Evolutionary conservation across 2,888 invertebrate genomes (phyloP).

Genomic region (Lasius platythorax): DNA sequence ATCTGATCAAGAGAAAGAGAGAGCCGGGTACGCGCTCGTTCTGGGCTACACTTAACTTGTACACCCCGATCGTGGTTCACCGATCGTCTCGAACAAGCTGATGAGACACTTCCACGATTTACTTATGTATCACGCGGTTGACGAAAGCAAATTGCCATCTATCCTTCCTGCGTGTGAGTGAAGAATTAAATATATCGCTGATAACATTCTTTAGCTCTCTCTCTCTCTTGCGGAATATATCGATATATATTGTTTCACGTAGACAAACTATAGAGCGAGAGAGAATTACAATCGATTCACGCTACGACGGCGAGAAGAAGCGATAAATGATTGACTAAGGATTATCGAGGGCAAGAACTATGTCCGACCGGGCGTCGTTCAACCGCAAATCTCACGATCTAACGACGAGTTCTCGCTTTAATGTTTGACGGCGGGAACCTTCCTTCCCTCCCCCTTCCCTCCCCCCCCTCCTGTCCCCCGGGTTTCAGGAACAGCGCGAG

Average conservation of each 20-base stretch:
- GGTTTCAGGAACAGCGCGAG: constrained; percentile 80
- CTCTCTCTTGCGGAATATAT: neutral
- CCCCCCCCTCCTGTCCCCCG: constrained; percentile 67
- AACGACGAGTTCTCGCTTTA: constrained; percentile 76
- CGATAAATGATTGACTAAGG: constrained; percentile 49
- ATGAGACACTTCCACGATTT: constrained; percentile 34
- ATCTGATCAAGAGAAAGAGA: constrained; percentile 44
- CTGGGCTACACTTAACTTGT: constrained; percentile 50
- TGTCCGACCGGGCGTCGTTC: constrained; percentile 46
- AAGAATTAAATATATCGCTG: neutral
- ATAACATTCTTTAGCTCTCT: neutral
- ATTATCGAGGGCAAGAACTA: constrained; percentile 27
- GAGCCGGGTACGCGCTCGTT: constrained; percentile 46
- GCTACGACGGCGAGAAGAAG: constrained; percentile 48
- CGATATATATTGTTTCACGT: constrained; percentile 35
- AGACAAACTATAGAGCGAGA: constrained; percentile 1
- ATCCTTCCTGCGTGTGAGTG: neutral
- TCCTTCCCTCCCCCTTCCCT: neutral
- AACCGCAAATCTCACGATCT: constrained; percentile 61
- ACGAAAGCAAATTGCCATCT: constrained; percentile 2
- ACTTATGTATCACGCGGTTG: neutral
- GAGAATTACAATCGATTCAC: constrained; percentile 20
- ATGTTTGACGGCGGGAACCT: constrained; percentile 71
- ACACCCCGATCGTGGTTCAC: constrained; percentile 10
- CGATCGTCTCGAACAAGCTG: constrained; percentile 16